phyloP scores from a whole-genome alignment of 2,113 vertebrate species.

The Sylvilagus bachmani region DNA sequence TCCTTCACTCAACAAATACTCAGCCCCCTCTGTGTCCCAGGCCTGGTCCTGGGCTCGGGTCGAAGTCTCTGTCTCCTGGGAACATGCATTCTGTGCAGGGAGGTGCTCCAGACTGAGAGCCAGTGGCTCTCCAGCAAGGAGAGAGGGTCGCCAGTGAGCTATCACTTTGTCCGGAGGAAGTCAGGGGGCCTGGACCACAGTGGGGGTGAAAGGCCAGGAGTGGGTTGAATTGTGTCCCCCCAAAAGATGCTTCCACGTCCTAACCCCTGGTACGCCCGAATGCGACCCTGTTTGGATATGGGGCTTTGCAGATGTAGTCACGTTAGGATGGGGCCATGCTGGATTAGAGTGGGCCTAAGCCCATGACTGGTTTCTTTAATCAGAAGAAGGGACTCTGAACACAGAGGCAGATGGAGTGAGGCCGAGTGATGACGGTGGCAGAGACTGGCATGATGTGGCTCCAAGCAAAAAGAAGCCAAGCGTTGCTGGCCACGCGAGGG shows the following conservation, averaged over 20 bases:
- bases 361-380: neutral
- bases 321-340: neutral
- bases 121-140: neutral
- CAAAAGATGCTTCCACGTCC: neutral
- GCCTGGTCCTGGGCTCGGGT: neutral
- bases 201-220: neutral
- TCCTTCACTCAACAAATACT: neutral
- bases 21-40: neutral
- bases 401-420: neutral
- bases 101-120: neutral
- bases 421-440: neutral
- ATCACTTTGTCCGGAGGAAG: neutral
- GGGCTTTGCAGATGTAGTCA: neutral
- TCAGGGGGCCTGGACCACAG: accelerated
- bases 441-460: accelerated
- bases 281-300: neutral
- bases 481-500: neutral
- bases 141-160: neutral
- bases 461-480: neutral
- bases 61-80: neutral
- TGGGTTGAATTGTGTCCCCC: neutral
- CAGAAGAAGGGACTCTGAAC: neutral
- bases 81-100: neutral
- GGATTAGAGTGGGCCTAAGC: neutral
- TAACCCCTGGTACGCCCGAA: neutral